Evolutionary conservation across 2,113 vertebrate species (phyloP).

Genomic region (Glaucomys volans): DNA sequence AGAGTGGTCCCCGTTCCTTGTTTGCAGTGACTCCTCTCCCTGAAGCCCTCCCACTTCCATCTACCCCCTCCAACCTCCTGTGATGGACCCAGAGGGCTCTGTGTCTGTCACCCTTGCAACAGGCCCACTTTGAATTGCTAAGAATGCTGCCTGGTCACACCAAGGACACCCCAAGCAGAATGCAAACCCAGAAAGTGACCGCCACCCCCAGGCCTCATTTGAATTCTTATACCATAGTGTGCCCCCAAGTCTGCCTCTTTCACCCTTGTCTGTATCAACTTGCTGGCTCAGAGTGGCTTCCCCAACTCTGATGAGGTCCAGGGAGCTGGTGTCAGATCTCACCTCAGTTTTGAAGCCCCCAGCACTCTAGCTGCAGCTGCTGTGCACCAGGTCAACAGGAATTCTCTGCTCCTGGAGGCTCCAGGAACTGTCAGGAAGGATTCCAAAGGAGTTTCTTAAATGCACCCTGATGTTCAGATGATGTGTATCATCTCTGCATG

Average conservation of each 20-base stretch:
- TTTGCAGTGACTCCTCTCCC: neutral
- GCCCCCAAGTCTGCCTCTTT: neutral
- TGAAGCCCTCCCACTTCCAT: neutral
- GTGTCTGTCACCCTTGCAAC: neutral
- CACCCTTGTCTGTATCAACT: neutral
- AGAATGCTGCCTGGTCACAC: neutral
- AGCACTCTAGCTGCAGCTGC: neutral
- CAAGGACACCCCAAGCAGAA: neutral
- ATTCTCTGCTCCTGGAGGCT: neutral
- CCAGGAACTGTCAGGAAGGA: neutral
- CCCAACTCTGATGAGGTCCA: neutral
- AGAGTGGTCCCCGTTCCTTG: neutral
- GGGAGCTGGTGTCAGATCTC: neutral
- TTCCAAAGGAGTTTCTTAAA: neutral
- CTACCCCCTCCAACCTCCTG: neutral
- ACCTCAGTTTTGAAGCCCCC: neutral
- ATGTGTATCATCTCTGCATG: neutral
- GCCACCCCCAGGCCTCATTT: accelerated
- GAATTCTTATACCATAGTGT: neutral
- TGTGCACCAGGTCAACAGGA: neutral
- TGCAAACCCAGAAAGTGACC: neutral
- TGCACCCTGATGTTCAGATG: neutral
- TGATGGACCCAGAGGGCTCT: neutral
- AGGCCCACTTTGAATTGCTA: neutral
- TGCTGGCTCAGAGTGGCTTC: neutral